Conservation (phyloP, 2,797 vertebrate genomes). For the Channallabes apus region DNA sequence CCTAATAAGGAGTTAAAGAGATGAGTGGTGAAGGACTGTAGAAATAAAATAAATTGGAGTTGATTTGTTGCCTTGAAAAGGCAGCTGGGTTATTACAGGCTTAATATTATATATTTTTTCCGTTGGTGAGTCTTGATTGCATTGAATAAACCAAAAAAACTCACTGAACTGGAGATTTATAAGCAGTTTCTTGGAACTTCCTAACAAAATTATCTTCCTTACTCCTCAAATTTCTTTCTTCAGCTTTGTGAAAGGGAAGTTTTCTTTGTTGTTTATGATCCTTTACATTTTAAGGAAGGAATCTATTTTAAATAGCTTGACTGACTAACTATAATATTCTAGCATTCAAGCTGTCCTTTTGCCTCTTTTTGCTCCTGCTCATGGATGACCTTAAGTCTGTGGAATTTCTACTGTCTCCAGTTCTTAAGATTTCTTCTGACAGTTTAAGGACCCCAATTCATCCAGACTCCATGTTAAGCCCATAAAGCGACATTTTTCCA, state of each 20-base stretch:
- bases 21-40: background rate
- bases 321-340: slow-evolving; percentile 39
- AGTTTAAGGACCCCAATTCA: slow-evolving; percentile 50
- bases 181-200: slow-evolving; percentile 28
- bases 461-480: slow-evolving; percentile 48
- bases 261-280: slow-evolving; percentile 49
- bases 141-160: slow-evolving; percentile 11
- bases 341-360: slow-evolving; percentile 24
- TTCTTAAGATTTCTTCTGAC: slow-evolving; percentile 54
- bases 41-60: background rate
- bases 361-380: slow-evolving; percentile 26
- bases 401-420: slow-evolving; percentile 53
- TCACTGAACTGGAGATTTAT: slow-evolving; percentile 14
- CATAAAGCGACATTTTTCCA: slow-evolving; percentile 57
- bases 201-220: background rate
- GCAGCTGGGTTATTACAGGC: slow-evolving; percentile 5
- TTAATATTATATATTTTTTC: slow-evolving; percentile 10
- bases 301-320: slow-evolving; percentile 35
- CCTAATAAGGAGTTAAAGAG: slow-evolving; percentile 25
- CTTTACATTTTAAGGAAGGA: slow-evolving; percentile 28
- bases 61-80: slow-evolving; percentile 1
- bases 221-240: slow-evolving; percentile 3
- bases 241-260: slow-evolving; percentile 43
- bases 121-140: background rate
- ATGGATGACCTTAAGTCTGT: slow-evolving; percentile 40